A percentile compares a stretch with the other conserved stretches of the same genome.
These are phyloP conservation scores for Calliopsis andreniformis DNA, from an alignment of 1,140 invertebrate genomes.

Conservation along the genomic window DNA sequence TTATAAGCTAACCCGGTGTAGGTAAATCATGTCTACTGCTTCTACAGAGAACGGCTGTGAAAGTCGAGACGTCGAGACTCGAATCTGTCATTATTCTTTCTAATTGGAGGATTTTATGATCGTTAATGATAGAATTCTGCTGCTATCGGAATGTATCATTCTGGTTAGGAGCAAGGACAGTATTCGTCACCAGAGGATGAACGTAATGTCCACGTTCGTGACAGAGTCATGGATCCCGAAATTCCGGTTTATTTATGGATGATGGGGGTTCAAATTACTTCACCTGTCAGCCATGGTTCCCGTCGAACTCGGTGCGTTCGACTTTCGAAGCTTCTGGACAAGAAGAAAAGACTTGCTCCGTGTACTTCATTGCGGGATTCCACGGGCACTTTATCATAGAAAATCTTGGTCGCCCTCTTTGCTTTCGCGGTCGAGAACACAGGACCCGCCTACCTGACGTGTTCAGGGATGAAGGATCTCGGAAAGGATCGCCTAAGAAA, in stretches of 20 bases:
- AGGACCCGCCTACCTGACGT: slow-evolving; percentile 18
- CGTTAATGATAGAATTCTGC: slow-evolving; percentile 32
- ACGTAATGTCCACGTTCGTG: no score
- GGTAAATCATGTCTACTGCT: slow-evolving; percentile 2
- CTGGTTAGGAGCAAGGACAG: no score
- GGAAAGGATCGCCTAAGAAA: slow-evolving; percentile 7
- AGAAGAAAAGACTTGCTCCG: background rate
- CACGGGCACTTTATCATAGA: slow-evolving; percentile 43
- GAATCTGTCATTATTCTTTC: no score
- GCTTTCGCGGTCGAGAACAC: slow-evolving; percentile 15
- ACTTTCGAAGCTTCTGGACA: background rate
- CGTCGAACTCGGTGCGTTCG: slow-evolving; percentile 2
- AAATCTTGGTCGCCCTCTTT: slow-evolving; percentile 36
- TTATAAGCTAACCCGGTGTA: background rate
- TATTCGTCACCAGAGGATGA: background rate
- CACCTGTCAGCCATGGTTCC: slow-evolving; percentile 4
- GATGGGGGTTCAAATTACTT: slow-evolving; percentile 7
- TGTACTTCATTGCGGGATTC: slow-evolving; percentile 25
- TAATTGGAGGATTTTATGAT: slow-evolving; percentile 24
- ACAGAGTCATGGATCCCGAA: slow-evolving; percentile 10
- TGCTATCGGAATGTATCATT: slow-evolving; percentile 23
- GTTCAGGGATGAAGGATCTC: slow-evolving; percentile 35
- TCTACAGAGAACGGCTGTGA: slow-evolving; percentile 2
- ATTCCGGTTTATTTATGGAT: slow-evolving; percentile 36
- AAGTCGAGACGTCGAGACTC: background rate